These are phyloP conservation scores for Parthenolecanium corni DNA, from an alignment of 2,888 invertebrate species.

Conservation along the genomic window DNA sequence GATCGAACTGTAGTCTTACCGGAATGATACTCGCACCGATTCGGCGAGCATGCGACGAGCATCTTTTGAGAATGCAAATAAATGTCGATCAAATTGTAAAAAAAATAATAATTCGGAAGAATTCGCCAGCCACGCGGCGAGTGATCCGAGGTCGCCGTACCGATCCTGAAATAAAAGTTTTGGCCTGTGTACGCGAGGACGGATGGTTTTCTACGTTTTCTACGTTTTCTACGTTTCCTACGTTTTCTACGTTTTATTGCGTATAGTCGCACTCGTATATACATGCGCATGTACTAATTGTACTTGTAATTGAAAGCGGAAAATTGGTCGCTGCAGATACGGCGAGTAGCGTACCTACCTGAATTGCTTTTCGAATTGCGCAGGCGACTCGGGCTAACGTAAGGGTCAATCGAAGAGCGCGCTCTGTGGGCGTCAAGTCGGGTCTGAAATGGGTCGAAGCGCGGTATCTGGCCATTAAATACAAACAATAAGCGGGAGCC, in stretches of 20 bases:
- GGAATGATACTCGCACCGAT: slow-evolving; percentile 83
- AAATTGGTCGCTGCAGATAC: no score
- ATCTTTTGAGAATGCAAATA: slow-evolving; percentile 80
- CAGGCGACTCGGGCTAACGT: slow-evolving; percentile 83
- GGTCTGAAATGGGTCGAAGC: slow-evolving; percentile 90
- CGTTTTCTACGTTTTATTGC: no score
- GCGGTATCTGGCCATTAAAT: slow-evolving; percentile 85
- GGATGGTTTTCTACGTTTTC: no score
- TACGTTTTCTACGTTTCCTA: no score
- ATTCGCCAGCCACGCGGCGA: slow-evolving; percentile 98
- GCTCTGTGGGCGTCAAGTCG: slow-evolving; percentile 79
- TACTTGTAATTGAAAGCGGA: no score
- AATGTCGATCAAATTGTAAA: slow-evolving; percentile 86
- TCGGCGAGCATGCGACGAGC: slow-evolving; percentile 89
- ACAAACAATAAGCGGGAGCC: slow-evolving; percentile 92
- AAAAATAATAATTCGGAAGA: slow-evolving; percentile 93
- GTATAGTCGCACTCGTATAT: no score
- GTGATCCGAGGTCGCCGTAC: slow-evolving; percentile 66
- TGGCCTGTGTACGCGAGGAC: no score
- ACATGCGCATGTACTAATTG: no score
- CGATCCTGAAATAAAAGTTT: not conserved
- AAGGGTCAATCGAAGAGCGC: slow-evolving; percentile 79
- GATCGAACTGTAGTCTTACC: no score
- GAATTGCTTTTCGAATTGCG: slow-evolving; percentile 70
- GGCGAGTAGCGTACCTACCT: no score